Base-by-base conservation (phyloP, 1,140 invertebrate genomes). In the Drosophila nannoptera region DNA sequence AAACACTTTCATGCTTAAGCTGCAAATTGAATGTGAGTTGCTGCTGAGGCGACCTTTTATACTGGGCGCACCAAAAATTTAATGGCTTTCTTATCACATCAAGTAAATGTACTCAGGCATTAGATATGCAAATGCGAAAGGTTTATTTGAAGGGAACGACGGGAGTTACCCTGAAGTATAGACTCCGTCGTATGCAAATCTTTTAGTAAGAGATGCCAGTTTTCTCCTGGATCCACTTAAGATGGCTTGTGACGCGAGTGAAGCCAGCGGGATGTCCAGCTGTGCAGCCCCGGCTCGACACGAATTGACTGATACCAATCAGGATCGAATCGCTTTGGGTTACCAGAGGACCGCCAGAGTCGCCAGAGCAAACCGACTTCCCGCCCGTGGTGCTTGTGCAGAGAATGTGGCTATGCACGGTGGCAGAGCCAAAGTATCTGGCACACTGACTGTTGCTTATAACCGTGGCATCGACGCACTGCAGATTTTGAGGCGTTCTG, bases 261-360 rank as follows among this genome's bases (percentile, higher is more conserved):
- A 71, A 81, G 3, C 78, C 78, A n/a, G 75, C 66, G 0, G 78
- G 78, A 32, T 71, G 4, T 31, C 78, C 78, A 46, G 73, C n/a
- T 0, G 55, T 72, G 50, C 78, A 81, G 0, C 75, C 78, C 2
- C 36, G 29, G 7, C 55, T 16, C 7, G 78, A 64, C n/a, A 74
- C 62, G 2, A 75, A 81, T 2, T 49, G 45, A 6, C 75, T 78
- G 5, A 81, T 52, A 0, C 78, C 78, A 16, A 81, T 76, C 31
- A 81, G 2, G 1, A 62, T 52, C 4, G 46, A 46, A n/a, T 58
- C 60, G 5, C 36, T 16, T 0, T 65, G 60, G 7, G 66, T 74
- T 29, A 81, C 64, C 42, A 81, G 42, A 0, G 78, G 78, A 14
- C 78, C 81, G n/a, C 78, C 78, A 0, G 70, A 69, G 14, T 81